Conservation (phyloP, 1,140 invertebrate species). For the Zaprionus nigranus region DNA sequence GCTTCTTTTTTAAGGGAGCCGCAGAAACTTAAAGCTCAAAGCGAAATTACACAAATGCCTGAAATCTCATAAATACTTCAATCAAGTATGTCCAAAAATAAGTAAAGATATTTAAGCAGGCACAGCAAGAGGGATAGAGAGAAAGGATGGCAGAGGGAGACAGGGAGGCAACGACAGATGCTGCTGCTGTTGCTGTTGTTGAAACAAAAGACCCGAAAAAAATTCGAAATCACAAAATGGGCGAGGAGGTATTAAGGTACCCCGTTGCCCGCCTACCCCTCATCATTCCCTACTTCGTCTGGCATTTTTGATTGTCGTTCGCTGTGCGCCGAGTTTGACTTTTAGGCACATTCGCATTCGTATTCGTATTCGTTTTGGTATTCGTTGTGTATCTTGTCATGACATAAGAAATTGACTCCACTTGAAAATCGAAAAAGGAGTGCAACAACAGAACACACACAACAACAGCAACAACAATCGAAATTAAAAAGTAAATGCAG, state of each 20-base stretch:
- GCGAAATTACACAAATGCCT: conserved; percentile 79
- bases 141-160: background rate
- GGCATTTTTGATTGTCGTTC: conserved; percentile 45
- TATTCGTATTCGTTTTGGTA: conserved; percentile 36
- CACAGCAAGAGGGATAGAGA: conserved; percentile 37
- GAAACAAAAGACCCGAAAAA: conserved; percentile 53
- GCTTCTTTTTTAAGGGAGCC: conserved; percentile 27
- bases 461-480: conserved; percentile 58
- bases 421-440: conserved; percentile 81
- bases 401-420: conserved; percentile 83
- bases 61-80: conserved; percentile 82
- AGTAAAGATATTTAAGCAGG: conserved; percentile 80
- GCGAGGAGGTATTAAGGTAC: conserved; percentile 38
- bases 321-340: conserved; percentile 46
- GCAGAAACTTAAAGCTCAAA: conserved; percentile 71
- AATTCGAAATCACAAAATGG: conserved; percentile 35
- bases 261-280: background rate
- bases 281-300: background rate
- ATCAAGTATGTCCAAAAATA: conserved; percentile 83
- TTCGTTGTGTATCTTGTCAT: conserved; percentile 69
- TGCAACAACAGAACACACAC: conserved; percentile 58
- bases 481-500: conserved; percentile 81
- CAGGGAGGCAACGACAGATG: conserved; percentile 51
- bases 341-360: conserved; percentile 57
- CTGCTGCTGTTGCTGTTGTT: conserved; percentile 26